Conservation (phyloP, 2,797 vertebrate species). For the Bradypus variegatus region DNA sequence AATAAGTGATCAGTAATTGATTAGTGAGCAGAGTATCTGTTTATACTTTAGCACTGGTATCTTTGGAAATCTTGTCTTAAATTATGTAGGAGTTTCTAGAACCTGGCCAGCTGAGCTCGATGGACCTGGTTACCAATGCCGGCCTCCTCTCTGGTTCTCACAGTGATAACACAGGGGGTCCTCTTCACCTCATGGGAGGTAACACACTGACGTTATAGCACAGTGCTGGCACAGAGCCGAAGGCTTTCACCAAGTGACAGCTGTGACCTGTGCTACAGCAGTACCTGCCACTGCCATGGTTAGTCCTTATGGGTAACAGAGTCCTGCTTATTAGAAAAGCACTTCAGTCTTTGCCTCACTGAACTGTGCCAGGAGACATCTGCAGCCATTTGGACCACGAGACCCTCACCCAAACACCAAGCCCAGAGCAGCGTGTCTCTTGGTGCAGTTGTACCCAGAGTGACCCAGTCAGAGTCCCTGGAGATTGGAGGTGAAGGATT, state of each 20-base stretch:
- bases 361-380: fast-evolving
- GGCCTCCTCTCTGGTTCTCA: background rate
- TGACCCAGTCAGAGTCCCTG: background rate
- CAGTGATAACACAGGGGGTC: too few species aligned
- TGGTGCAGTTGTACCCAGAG: fast-evolving
- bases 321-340: background rate
- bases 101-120: background rate
- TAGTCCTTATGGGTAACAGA: fast-evolving
- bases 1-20: fast-evolving
- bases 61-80: background rate
- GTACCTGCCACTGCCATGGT: background rate
- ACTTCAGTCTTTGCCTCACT: background rate
- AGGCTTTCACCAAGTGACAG: background rate
- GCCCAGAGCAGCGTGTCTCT: background rate
- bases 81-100: background rate
- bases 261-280: fast-evolving
- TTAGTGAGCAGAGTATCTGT: background rate
- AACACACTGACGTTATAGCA: background rate
- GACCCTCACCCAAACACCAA: background rate
- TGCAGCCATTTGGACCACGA: background rate
- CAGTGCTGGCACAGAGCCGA: background rate
- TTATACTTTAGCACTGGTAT: background rate
- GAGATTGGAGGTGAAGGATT: background rate
- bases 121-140: background rate
- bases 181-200: fast-evolving